Base-by-base conservation (phyloP, 1,140 invertebrate species). In the Pachyrhynchus sulphureomaculatus region DNA sequence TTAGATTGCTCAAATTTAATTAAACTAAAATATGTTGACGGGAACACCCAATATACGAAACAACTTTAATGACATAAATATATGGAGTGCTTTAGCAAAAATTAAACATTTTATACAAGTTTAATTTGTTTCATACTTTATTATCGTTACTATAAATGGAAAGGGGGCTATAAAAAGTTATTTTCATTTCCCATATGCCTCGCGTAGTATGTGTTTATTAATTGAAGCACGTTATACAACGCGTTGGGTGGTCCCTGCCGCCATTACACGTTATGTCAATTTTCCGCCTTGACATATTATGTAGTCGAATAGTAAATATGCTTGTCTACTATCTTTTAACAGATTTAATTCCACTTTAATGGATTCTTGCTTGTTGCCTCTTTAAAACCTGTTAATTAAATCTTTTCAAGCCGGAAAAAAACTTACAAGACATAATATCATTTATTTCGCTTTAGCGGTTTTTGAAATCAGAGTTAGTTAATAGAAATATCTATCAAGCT, bases 201-300 rank as follows among this genome's bases (percentile, higher is more conserved):
- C 48, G 39, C 45, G 34, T 52, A 52, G 20, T 51, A 52, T 52
- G 57, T 60, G 57, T 60, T 60, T 44, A 60, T 60, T 60, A 60
- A 60, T 60, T 60, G 39, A 52, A 21, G 47, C 57, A 52, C 32
- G 57, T 33, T 52, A 42, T 54, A 44, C 39, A 20, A 24, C 57
- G 23, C 57, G 32, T 34, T 60, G 57, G 57, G 57, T 60, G 57
- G 57, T 52, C 57, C 26, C 18, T 34, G 24, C 57, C 6, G 29
- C 47, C 57, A 52, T 60, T 60, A 51, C 37, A 44, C 21, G 48
- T 24, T 60, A 60, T 60, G 57, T 52, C 57, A 60, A 58, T 60
- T 60, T 60, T 52, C 57, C 57, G 48, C 47, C 57, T 52, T 60
- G 36, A 60, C 57, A 60, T 52, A 23, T 52, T 49, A 42, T 58